These are phyloP conservation scores for Patella vulgata DNA, from an alignment of 1,140 invertebrate genomes.

Conservation along the genomic window DNA sequence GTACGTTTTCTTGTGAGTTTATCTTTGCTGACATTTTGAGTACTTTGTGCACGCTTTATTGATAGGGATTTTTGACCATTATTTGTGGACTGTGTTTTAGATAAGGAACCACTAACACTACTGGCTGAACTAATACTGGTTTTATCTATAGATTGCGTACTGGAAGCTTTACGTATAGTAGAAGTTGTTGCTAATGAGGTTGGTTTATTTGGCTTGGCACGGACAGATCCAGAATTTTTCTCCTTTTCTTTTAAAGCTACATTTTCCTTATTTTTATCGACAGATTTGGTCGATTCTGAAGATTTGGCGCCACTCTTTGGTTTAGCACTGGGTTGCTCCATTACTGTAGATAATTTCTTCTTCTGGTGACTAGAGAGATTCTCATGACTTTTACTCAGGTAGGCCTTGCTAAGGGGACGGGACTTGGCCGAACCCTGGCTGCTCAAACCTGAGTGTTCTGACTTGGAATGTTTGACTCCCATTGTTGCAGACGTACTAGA, in stretches of 20 bases:
- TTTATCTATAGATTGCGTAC: slow-evolving; percentile 59
- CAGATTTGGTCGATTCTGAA: slow-evolving; percentile 37
- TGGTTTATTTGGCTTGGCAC: slow-evolving; percentile 28
- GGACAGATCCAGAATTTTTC: slow-evolving; percentile 31
- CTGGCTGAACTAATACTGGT: slow-evolving; percentile 22
- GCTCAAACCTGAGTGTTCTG: slow-evolving; percentile 42
- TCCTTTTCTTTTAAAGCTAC: slow-evolving; percentile 33
- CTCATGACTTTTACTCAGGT: slow-evolving; percentile 65
- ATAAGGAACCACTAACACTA: not conserved
- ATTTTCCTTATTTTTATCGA: slow-evolving; percentile 9
- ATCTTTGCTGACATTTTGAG: slow-evolving; percentile 63
- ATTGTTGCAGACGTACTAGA: not conserved
- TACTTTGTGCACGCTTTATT: slow-evolving; percentile 61
- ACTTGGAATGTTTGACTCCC: slow-evolving; percentile 54
- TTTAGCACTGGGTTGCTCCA: slow-evolving; percentile 25
- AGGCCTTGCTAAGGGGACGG: slow-evolving; percentile 38
- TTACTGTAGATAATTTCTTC: slow-evolving; percentile 28
- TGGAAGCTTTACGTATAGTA: slow-evolving; percentile 56
- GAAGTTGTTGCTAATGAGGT: slow-evolving; percentile 2
- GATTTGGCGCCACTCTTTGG: slow-evolving; percentile 43
- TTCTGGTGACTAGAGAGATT: slow-evolving; percentile 55
- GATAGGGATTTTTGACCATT: slow-evolving; percentile 34
- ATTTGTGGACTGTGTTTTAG: slow-evolving; percentile 22
- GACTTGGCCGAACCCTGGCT: slow-evolving; percentile 27
- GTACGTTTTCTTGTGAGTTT: slow-evolving; percentile 53